Conservation (phyloP, 92 coral and sea anemone genomes). For the Palythoa grandiflora region DNA sequence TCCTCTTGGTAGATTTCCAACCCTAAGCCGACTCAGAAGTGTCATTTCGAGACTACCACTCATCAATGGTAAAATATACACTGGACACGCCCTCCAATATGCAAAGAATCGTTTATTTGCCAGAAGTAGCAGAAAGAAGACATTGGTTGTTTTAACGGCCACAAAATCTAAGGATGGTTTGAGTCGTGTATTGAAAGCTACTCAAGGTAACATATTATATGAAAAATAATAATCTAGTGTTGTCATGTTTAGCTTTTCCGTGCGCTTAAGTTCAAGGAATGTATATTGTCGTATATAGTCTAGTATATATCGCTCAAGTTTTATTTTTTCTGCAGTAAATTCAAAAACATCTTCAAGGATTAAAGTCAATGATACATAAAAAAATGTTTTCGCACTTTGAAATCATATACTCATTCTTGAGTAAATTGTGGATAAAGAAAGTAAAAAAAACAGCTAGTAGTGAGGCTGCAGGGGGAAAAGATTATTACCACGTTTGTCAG, state of each 20-base stretch:
- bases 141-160: constrained; percentile 59
- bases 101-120: constrained; percentile 60
- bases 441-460: no score
- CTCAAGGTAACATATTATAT: constrained; percentile 31
- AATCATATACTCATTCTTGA: no score
- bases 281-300: no score
- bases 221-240: background rate
- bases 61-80: constrained; percentile 64
- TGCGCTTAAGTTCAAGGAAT: no score
- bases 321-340: no score
- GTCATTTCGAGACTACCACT: constrained; percentile 59
- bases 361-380: no score
- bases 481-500: no score
- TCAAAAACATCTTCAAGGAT: no score
- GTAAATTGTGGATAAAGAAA: no score
- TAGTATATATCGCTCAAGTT: no score
- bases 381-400: no score
- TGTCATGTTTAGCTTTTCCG: background rate
- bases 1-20: constrained; percentile 64
- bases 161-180: constrained; percentile 61
- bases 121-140: constrained; percentile 65
- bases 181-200: constrained; percentile 56
- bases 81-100: constrained; percentile 67
- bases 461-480: no score
- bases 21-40: constrained; percentile 51